Evolutionary conservation across 2,797 vertebrate genomes (phyloP).

Genomic region (Pteronotus mesoamericanus): DNA sequence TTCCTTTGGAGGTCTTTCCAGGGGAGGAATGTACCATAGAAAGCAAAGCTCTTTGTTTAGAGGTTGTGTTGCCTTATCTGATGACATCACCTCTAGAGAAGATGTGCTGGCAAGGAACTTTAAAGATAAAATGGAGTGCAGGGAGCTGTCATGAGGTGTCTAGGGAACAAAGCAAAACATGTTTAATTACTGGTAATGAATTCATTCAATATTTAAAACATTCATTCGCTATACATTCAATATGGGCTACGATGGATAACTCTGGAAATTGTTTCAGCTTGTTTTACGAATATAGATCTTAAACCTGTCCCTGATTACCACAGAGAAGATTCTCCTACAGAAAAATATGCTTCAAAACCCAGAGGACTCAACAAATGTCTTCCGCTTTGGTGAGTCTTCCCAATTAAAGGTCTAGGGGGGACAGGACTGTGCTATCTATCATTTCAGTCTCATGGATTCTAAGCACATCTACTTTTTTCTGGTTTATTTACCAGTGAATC

Average conservation of each 20-base stretch:
- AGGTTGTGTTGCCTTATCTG: constrained; percentile 69
- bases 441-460: not conserved
- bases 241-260: not conserved
- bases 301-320: not conserved
- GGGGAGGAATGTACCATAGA: constrained; percentile 86
- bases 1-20: constrained; percentile 70
- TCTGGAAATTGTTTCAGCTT: constrained; percentile 12
- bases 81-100: not conserved
- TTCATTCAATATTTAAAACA: constrained; percentile 16
- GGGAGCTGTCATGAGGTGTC: constrained; percentile 33
- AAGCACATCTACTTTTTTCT: not conserved
- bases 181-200: not conserved
- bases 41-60: constrained; percentile 82
- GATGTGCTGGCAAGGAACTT: not conserved
- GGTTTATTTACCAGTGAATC: not conserved
- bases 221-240: not conserved
- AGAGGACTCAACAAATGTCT: not conserved
- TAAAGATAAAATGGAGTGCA: not conserved
- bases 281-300: not conserved
- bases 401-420: not conserved
- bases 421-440: not conserved
- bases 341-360: not conserved
- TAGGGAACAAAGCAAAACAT: constrained; percentile 58
- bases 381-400: not conserved
- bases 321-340: not conserved